Conservation (phyloP, 2,888 invertebrate genomes). For the Lomographa bimaculata region DNA sequence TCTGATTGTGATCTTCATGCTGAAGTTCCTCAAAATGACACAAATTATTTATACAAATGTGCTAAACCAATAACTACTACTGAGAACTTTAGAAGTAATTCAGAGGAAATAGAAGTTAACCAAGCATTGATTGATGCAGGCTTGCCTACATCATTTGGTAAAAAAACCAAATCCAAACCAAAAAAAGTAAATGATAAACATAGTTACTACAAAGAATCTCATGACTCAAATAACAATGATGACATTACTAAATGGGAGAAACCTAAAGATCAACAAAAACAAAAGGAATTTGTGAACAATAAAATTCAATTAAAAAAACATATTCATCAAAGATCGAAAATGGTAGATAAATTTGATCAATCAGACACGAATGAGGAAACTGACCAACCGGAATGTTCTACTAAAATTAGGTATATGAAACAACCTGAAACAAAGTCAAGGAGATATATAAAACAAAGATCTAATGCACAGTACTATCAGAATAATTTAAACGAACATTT, state of each 20-base stretch:
- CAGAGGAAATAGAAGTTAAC: slow-evolving; percentile 2
- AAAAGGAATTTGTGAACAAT: no score
- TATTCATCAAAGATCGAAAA: neutral
- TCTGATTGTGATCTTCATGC: no score
- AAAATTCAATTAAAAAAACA: slow-evolving; percentile 1
- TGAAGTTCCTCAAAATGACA: no score
- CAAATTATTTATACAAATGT: no score
- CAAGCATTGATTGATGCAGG: slow-evolving; percentile 41
- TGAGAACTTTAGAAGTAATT: neutral
- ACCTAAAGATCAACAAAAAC: neutral
- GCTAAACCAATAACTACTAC: no score
- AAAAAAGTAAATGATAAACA: no score
- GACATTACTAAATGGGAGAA: neutral
- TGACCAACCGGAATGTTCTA: neutral
- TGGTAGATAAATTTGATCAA: no score
- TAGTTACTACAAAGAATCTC: slow-evolving; percentile 1
- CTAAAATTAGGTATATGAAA: neutral
- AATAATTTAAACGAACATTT: no score
- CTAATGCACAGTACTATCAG: neutral
- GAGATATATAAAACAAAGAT: slow-evolving; percentile 1
- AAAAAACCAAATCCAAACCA: no score
- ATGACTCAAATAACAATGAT: neutral
- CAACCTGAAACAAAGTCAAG: slow-evolving; percentile 1
- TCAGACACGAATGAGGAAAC: slow-evolving; percentile 3
- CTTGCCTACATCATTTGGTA: slow-evolving; percentile 41